Conservation (phyloP, 2,113 vertebrate genomes). For the Actenoides hombroni region DNA sequence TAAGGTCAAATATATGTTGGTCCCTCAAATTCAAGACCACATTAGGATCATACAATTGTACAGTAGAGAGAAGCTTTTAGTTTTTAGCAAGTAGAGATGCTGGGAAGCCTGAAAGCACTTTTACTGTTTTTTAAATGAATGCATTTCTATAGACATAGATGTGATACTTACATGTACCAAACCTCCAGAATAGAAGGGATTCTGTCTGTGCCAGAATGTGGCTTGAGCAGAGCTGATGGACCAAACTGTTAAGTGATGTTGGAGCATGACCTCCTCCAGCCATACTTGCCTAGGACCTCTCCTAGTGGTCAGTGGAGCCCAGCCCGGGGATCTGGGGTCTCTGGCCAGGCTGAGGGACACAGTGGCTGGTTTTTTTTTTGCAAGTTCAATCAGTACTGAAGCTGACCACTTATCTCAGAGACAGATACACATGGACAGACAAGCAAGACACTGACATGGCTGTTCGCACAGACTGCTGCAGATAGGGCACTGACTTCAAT, state of each 20-base stretch:
- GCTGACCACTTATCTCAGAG: background rate
- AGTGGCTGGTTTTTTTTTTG: background rate
- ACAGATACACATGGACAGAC: background rate
- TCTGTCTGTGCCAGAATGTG: rapidly evolving
- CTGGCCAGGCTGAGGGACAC: background rate
- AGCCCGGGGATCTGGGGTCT: background rate
- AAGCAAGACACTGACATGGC: background rate
- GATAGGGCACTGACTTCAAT: background rate
- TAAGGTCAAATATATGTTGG: background rate
- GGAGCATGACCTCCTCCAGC: background rate
- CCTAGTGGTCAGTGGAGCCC: background rate
- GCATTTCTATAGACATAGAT: background rate
- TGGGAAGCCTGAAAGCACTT: background rate
- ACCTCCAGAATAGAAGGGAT: background rate
- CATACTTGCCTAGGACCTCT: background rate
- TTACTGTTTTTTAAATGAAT: background rate
- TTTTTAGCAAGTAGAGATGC: background rate
- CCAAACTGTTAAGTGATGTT: background rate
- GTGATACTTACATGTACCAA: background rate
- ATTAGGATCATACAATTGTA: background rate
- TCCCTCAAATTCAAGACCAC: background rate
- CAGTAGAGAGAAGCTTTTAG: background rate
- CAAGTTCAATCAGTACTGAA: background rate
- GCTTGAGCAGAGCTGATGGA: background rate
- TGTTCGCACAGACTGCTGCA: background rate